Percentiles rank a stretch among this genome's conserved stretches.
Evolutionary conservation across 2,888 invertebrate genomes (phyloP).

Genomic region (Hesperia comma): DNA sequence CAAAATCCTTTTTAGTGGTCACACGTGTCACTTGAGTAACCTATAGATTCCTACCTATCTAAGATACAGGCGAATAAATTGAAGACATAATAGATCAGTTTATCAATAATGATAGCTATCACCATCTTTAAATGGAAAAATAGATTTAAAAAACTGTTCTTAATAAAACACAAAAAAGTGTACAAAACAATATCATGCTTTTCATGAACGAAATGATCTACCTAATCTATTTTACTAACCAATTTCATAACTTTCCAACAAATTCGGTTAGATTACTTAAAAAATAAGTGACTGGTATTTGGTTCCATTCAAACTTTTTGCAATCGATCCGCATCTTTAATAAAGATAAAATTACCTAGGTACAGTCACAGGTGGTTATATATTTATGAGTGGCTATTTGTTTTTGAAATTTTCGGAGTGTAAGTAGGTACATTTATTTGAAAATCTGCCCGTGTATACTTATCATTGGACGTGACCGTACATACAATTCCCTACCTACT

Average conservation of each 20-base stretch:
- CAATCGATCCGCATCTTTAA: neutral
- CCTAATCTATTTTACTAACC: constrained; percentile 3
- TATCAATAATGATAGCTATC: too few relatives aligned
- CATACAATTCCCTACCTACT: neutral
- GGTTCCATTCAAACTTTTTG: constrained; percentile 7
- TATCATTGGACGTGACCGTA: too few relatives aligned
- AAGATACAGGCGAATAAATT: too few relatives aligned
- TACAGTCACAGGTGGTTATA: too few relatives aligned
- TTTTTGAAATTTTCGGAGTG: too few relatives aligned
- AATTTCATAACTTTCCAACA: constrained; percentile 14
- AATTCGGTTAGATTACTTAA: constrained; percentile 4
- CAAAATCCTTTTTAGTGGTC: too few relatives aligned
- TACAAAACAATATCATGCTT: constrained; percentile 5
- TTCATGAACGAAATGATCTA: neutral
- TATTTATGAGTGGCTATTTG: too few relatives aligned
- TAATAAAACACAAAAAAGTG: neutral
- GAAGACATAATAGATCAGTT: too few relatives aligned
- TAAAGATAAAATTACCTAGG: neutral
- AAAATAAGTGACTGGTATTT: constrained; percentile 4
- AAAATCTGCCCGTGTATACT: too few relatives aligned
- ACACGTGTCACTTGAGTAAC: too few relatives aligned
- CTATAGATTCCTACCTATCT: too few relatives aligned
- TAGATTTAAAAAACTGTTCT: neutral
- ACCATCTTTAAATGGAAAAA: neutral
- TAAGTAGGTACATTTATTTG: too few relatives aligned